Base-by-base conservation (phyloP, 1,140 invertebrate genomes). In the Heterodera carotae region DNA sequence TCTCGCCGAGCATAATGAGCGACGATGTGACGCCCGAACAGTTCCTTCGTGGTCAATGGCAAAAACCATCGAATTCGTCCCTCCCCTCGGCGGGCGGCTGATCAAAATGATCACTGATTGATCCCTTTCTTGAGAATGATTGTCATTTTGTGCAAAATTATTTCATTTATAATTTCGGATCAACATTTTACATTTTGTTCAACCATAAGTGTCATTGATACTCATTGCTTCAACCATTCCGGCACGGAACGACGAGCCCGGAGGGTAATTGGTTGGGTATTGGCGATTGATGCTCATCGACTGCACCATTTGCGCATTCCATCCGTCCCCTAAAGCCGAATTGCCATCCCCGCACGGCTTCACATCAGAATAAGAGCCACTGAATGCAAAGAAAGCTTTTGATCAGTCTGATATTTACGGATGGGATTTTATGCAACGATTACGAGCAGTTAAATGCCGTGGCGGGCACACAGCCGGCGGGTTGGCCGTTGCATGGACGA, bases 1-100 rank as follows among this genome's bases (percentile, higher is more conserved):
- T 77, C 4, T 77, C 76, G 6, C 76, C 76, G 31, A 43, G 33
- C 22, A 77, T 77, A 43, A 77, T 77, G 76, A 77, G 76, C 22
- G 76, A 69, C 29, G 76, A 77, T 25, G 29, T 77, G 3, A 64
- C 72, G 5, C 27, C 27, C 2, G 56, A 31, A 2, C 72, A 74
- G 64, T 64, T 74, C 31, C 39, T 56, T 18, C 43, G 43, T 8
- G 72, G 72, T 4, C n/a, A 74, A 33, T 74, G 72, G 72, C 56
- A 74, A 62, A 74, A 74, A 34, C 53, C 8, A 34, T 39, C 43
- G 7, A 73, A 31, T 3, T 4, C 8, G 0, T 31, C 62, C 62
- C 27, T 6, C 60, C 60, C n/a, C 8, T 31, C 33, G 29, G 25
- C 15, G 62, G 62, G 33, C 25, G 27, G 33, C 29, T 66, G 12